Evolutionary conservation across 2,888 invertebrate species (phyloP), one percentile per base, ranked within the genome.

Genomic region (Hofmannophila pseudospretella): DNA sequence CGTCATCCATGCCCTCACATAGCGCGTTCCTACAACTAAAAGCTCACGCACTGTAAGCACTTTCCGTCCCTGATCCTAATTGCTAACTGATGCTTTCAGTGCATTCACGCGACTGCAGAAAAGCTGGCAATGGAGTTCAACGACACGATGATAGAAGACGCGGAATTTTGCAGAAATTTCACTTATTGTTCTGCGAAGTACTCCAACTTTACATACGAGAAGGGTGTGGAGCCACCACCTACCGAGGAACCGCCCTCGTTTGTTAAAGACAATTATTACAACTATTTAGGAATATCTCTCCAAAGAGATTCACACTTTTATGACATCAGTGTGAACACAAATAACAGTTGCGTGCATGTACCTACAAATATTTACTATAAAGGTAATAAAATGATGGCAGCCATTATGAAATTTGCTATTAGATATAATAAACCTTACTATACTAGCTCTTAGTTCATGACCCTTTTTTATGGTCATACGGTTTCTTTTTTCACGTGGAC

Each of bases 341-440:
- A 88, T 38, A 89, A 90, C 54, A 96, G 96, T 64, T 93, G 97
- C 44, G 94, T 98, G 33, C 98, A 98, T 73, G 94, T 98, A 14
- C 98, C 98, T 3, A 96, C 96, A 19, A 97, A 97, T 84, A 94
- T 98, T 39, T 97, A 91, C 81, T 96, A 96, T 70, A 88, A 89
- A 88, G 90, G 95, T 93, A 58, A 49, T 16, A 7, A 8, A 23
- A n/a, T n/a, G n/a, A n/a, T n/a, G n/a, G n/a, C n/a, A n/a, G n/a
- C n/a, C n/a, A n/a, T n/a, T n/a, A n/a, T n/a, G n/a, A n/a, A n/a
- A n/a, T n/a, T n/a, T n/a, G n/a, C n/a, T n/a, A n/a, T n/a, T n/a
- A n/a, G n/a, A n/a, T n/a, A n/a, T n/a, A n/a, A n/a, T n/a, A n/a
- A n/a, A n/a, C n/a, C n/a, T n/a, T n/a, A n/a, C n/a, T n/a, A n/a